A percentile compares a stretch with the other conserved stretches of the same genome.
Conservation (phyloP, 2,888 invertebrate genomes). For the Aricia artaxerxes region DNA sequence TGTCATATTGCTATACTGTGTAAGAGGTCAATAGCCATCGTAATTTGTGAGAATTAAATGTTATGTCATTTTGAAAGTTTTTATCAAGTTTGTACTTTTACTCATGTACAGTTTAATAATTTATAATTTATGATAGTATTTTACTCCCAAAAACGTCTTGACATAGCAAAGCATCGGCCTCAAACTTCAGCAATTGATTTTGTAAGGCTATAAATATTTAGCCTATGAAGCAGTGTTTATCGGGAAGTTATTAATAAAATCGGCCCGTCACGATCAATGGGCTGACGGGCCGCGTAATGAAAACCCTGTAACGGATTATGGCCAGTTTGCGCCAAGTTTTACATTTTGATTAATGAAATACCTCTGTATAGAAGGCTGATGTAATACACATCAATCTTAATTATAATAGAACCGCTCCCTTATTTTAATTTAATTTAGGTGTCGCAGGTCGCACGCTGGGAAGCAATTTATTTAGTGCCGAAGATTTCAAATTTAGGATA, state of each 20-base stretch:
- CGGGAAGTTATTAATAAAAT: slow-evolving; percentile 26
- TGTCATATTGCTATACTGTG: too few species aligned
- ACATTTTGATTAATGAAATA: slow-evolving; percentile 30
- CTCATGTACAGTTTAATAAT: too few species aligned
- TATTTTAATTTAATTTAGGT: slow-evolving; percentile 7
- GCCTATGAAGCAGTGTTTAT: slow-evolving; percentile 10
- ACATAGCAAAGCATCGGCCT: background rate
- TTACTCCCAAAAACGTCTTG: background rate
- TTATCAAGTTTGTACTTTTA: too few species aligned
- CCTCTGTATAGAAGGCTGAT: slow-evolving; percentile 15
- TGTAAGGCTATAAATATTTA: background rate
- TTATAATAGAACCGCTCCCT: background rate
- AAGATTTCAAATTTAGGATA: background rate
- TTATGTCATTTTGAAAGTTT: too few species aligned
- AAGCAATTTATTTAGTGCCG: background rate
- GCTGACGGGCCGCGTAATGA: slow-evolving; percentile 13
- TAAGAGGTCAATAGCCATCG: too few species aligned
- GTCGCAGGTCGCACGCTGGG: background rate
- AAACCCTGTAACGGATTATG: slow-evolving; percentile 23
- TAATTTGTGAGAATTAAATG: too few species aligned
- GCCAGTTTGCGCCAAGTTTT: slow-evolving; percentile 16
- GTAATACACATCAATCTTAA: slow-evolving; percentile 15
- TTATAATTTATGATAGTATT: too few species aligned
- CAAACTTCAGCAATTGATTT: background rate
- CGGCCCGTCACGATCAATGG: slow-evolving; percentile 6